Percentiles rank a stretch among this genome's conserved stretches.
phyloP scores from a whole-genome alignment of 2,113 vertebrate genomes.

The Caranx ignobilis region DNA sequence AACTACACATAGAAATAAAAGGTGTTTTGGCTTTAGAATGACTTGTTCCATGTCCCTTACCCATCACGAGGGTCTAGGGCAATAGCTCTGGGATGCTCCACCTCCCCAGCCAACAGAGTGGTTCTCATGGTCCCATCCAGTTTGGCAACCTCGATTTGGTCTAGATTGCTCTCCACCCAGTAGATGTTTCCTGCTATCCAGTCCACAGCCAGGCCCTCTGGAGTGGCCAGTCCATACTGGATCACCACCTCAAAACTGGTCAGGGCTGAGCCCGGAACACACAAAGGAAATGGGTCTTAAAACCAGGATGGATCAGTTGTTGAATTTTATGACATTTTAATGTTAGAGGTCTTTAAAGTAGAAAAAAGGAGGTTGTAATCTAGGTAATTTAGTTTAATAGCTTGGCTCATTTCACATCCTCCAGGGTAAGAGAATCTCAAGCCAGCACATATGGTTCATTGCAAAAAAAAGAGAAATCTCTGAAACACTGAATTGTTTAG shows the following conservation, averaged over 20 bases:
- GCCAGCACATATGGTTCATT: constrained; percentile 21
- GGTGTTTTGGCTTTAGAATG: neutral
- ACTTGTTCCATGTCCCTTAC: constrained; percentile 72
- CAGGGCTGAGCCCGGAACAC: constrained; percentile 82
- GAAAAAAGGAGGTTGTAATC: neutral
- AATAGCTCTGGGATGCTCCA: constrained; percentile 95
- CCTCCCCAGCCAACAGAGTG: constrained; percentile 94
- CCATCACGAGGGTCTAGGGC: constrained; percentile 95
- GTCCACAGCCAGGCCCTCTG: constrained; percentile 95
- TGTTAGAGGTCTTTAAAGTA: constrained; percentile 2
- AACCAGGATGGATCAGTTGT: neutral
- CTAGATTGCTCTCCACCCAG: constrained; percentile 99
- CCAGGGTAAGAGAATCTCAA: neutral
- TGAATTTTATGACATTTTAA: neutral
- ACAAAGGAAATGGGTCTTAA: neutral
- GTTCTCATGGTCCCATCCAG: constrained; percentile 96
- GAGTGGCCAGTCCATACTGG: constrained; percentile 95
- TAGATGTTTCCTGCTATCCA: constrained; percentile 99
- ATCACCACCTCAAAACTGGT: constrained; percentile 98
- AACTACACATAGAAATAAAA: too few species aligned
- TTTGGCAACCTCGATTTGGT: constrained; percentile 98
- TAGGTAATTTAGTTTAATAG: neutral
- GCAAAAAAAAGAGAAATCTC: constrained; percentile 5
- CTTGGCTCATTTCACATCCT: constrained; percentile 4
- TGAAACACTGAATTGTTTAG: constrained; percentile 32